phyloP scores from a whole-genome alignment of 1,140 invertebrate species.

The Cydia strobilella region DNA sequence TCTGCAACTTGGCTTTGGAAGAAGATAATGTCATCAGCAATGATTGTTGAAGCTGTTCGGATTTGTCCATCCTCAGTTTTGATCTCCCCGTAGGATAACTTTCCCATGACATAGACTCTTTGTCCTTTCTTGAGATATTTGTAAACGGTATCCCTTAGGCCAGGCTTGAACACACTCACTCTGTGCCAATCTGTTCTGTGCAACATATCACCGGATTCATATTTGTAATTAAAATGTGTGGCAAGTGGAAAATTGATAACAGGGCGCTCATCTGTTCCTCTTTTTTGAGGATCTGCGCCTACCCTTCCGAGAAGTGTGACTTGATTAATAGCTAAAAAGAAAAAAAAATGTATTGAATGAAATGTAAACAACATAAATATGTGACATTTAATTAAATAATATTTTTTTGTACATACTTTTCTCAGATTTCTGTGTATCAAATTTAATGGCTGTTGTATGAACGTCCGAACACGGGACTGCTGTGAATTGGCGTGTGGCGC shows the following conservation, averaged over 20 bases:
- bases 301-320: slow-evolving; percentile 93
- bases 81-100: slow-evolving; percentile 92
- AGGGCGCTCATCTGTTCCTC: slow-evolving; percentile 90
- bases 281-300: slow-evolving; percentile 91
- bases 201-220: slow-evolving; percentile 87
- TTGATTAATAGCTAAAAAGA: slow-evolving; percentile 90
- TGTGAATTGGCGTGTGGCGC: slow-evolving; percentile 25
- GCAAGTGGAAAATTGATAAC: slow-evolving; percentile 95
- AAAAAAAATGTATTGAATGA: slow-evolving; percentile 17
- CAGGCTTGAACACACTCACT: slow-evolving; percentile 92
- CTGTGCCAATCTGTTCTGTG: slow-evolving; percentile 96
- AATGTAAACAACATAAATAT: not conserved
- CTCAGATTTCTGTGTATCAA: slow-evolving; percentile 49
- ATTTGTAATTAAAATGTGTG: slow-evolving; percentile 92
- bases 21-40: slow-evolving; percentile 94
- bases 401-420: slow-evolving; percentile 50
- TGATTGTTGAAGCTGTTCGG: slow-evolving; percentile 87
- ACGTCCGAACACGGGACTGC: slow-evolving; percentile 33
- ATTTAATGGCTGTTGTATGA: slow-evolving; percentile 35
- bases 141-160: slow-evolving; percentile 88
- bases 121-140: slow-evolving; percentile 93
- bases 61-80: slow-evolving; percentile 88
- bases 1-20: slow-evolving; percentile 78
- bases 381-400: slow-evolving; percentile 15
- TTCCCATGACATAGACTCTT: slow-evolving; percentile 90